Evolutionary conservation across 2,888 invertebrate species (phyloP).

Genomic region (Spisula solida): DNA sequence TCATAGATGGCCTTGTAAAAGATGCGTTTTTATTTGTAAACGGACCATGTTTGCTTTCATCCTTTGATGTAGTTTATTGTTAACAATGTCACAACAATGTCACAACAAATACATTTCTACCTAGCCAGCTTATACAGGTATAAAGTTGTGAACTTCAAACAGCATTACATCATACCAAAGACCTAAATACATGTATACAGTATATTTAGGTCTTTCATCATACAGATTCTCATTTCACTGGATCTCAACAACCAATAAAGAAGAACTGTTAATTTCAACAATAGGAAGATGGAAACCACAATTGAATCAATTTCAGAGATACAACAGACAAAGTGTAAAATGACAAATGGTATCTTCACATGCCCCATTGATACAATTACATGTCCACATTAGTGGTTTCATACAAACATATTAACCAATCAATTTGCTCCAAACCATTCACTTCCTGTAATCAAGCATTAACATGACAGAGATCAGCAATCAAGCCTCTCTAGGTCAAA

Average conservation of each 20-base stretch:
- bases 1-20: too few relatives aligned
- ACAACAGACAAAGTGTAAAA: conserved; percentile 11
- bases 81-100: too few relatives aligned
- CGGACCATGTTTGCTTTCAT: too few relatives aligned
- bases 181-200: too few relatives aligned
- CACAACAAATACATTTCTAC: too few relatives aligned
- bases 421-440: conserved; percentile 11
- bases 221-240: not conserved
- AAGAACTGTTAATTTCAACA: not conserved
- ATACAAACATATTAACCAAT: conserved; percentile 25
- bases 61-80: too few relatives aligned
- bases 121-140: too few relatives aligned
- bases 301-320: conserved; percentile 7
- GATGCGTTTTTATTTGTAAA: too few relatives aligned
- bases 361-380: conserved; percentile 5
- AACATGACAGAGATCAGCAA: conserved; percentile 21
- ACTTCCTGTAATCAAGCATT: conserved; percentile 15
- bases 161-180: too few relatives aligned
- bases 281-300: not conserved
- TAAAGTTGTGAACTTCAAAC: too few relatives aligned
- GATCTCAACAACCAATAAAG: not conserved
- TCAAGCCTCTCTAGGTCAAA: conserved; percentile 24
- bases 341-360: conserved; percentile 1
- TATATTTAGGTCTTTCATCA: too few relatives aligned
- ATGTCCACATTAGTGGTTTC: conserved; percentile 18